A percentile compares a stretch with the other conserved stretches of the same genome.
Evolutionary conservation across 64 coral and sea anemone genomes (phyloP).

Genomic region (Porites australiensis): DNA sequence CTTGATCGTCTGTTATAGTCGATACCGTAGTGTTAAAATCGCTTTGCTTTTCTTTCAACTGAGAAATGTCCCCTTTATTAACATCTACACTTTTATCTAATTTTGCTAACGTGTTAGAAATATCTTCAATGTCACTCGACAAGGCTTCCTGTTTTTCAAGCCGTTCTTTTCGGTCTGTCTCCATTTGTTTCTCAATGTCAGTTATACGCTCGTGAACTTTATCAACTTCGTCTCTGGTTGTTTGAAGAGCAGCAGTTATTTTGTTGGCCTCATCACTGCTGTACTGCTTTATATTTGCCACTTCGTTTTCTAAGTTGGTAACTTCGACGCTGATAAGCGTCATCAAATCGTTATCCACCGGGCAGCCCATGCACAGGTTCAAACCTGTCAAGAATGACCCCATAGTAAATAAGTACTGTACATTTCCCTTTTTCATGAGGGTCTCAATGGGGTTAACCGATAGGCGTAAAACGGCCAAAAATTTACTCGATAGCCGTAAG

Average conservation of each 20-base stretch:
- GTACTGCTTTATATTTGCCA: constrained; percentile 24
- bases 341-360: constrained; percentile 67
- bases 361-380: constrained; percentile 63
- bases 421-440: too few relatives aligned
- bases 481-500: too few relatives aligned
- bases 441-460: too few relatives aligned
- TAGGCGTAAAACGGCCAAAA: too few relatives aligned
- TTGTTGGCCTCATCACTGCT: constrained; percentile 40
- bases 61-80: neutral
- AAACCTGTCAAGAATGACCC: constrained; percentile 56
- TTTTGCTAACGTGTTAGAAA: neutral
- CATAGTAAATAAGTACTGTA: too few relatives aligned
- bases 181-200: neutral
- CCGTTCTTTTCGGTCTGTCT: neutral
- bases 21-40: neutral
- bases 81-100: neutral
- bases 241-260: constrained; percentile 43
- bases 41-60: neutral
- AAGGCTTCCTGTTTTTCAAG: constrained; percentile 15
- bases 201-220: neutral
- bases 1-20: neutral
- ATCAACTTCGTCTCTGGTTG: neutral
- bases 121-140: constrained; percentile 10
- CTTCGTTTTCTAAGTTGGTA: constrained; percentile 26
- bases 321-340: constrained; percentile 58